Base-by-base conservation (phyloP, 2,888 invertebrate species). In the Acanthosoma haemorrhoidale region DNA sequence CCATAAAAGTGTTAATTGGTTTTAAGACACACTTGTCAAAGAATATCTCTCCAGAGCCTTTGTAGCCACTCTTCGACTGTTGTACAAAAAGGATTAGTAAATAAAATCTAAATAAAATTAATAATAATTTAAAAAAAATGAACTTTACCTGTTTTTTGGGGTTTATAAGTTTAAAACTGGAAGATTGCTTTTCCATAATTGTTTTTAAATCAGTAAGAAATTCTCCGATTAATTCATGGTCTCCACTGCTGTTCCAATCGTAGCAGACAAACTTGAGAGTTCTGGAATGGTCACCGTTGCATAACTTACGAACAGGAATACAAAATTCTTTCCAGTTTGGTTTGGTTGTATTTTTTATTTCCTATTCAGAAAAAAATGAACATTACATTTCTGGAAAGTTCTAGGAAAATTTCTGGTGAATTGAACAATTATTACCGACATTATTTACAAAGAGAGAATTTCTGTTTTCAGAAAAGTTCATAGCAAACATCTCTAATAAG, bases 271-370 rank as follows among this genome's bases (percentile, higher is more conserved):
- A 77, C 74, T 80, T 80, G 36, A 85, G 79, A 57, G 78, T 78
- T 60, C 84, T 79, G 67, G 82, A 81, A 76, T 81, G 79, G 75
- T 84, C 83, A 18, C 81, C 82, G 75, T 81, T 82, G 74, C 83
- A 83, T 58, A 85, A 76, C 2, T 77, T 75, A 34, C 80, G 77
- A 2, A 81, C 78, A 29, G 80, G 78, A 25, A 83, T 75, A 11
- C 77, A 77, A 72, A 85, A 81, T 36, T 79, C 79, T 71, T 78
- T 78, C 84, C 84, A 85, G n/a, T 78, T 78, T 13, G 85, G 84
- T 75, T 83, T 81, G 43, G 82, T 75, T 2, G 81, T 83, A 68
- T 80, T 81, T 73, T 80, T 82, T 31, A 82, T 79, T 2, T 75
- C 76, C 77, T 77, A 39, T 4, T 63, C 39, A 25, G 51, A 32